Conservation (phyloP, 2,888 invertebrate genomes). For the Drosophila paranaensis region DNA sequence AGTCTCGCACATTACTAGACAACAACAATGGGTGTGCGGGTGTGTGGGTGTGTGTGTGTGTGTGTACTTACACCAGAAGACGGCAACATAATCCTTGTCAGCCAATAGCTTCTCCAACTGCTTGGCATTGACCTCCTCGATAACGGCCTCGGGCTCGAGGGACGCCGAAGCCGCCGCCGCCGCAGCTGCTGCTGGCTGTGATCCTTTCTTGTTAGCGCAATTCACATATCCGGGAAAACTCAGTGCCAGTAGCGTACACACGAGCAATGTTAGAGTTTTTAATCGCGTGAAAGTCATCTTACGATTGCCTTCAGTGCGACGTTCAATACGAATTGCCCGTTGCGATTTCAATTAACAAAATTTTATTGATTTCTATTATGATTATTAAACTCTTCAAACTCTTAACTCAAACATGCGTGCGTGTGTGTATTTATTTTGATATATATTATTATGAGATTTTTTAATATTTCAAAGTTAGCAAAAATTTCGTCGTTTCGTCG, state of each 20-base stretch:
- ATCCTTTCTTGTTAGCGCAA: conserved; percentile 84
- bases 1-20: conserved; percentile 51
- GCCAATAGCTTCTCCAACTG: conserved; percentile 95
- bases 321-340: conserved; percentile 45
- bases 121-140: conserved; percentile 97
- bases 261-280: conserved; percentile 84
- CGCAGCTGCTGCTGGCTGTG: conserved; percentile 67
- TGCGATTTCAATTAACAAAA: conserved; percentile 31
- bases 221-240: conserved; percentile 85
- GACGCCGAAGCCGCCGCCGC: conserved; percentile 70
- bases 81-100: conserved; percentile 97
- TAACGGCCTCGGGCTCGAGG: conserved; percentile 89
- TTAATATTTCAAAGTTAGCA: conserved; percentile 38
- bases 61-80: conserved; percentile 96
- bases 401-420: conserved; percentile 72
- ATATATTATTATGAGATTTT: conserved; percentile 15
- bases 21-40: conserved; percentile 12
- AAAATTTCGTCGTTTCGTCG: conserved; percentile 67
- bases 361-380: background rate
- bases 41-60: conserved; percentile 1
- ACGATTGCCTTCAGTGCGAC: conserved; percentile 50
- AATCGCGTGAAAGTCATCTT: conserved; percentile 85
- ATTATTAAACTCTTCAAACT: conserved; percentile 28
- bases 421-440: conserved; percentile 35
- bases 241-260: conserved; percentile 84